A percentile compares a stretch with the other conserved stretches of the same genome.
phyloP scores from a whole-genome alignment of 2,888 invertebrate genomes.

The Hoplodrina ambigua region DNA sequence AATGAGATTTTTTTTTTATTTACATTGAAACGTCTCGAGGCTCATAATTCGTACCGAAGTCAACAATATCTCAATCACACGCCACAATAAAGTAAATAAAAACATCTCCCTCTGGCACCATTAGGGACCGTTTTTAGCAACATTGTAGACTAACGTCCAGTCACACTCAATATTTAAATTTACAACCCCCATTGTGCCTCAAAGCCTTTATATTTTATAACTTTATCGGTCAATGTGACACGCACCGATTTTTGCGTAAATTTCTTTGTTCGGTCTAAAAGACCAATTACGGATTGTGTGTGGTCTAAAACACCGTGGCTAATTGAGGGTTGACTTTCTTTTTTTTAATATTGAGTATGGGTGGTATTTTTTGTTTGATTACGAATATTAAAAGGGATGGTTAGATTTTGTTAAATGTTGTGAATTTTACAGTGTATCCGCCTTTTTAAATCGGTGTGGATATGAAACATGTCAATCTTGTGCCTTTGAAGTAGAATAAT shows the following conservation, averaged over 20 bases:
- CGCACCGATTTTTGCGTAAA: constrained; percentile 70
- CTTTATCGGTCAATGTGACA: constrained; percentile 79
- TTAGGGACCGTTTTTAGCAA: constrained; percentile 71
- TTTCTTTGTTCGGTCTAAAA: constrained; percentile 63
- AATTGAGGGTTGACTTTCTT: constrained; percentile 69
- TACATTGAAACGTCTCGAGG: background rate
- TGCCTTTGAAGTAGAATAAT: background rate
- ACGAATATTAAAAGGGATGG: constrained; percentile 25
- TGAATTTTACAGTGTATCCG: constrained; percentile 27
- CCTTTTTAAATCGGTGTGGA: constrained; percentile 31
- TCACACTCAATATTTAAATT: constrained; percentile 84
- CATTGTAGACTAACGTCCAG: constrained; percentile 73
- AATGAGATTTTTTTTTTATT: background rate
- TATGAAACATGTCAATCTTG: constrained; percentile 54
- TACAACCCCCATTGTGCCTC: constrained; percentile 79
- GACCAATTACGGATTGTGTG: constrained; percentile 69
- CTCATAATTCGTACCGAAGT: background rate
- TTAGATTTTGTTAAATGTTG: constrained; percentile 42
- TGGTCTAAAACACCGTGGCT: constrained; percentile 67
- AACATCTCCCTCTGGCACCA: constrained; percentile 54
- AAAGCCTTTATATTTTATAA: constrained; percentile 76
- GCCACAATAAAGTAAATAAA: constrained; percentile 36
- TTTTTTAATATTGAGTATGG: constrained; percentile 47
- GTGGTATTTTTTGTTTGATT: constrained; percentile 56
- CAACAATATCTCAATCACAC: constrained; percentile 38